Conservation (phyloP, 1,140 invertebrate species). For the honey bee (Apis mellifera) region DNA sequence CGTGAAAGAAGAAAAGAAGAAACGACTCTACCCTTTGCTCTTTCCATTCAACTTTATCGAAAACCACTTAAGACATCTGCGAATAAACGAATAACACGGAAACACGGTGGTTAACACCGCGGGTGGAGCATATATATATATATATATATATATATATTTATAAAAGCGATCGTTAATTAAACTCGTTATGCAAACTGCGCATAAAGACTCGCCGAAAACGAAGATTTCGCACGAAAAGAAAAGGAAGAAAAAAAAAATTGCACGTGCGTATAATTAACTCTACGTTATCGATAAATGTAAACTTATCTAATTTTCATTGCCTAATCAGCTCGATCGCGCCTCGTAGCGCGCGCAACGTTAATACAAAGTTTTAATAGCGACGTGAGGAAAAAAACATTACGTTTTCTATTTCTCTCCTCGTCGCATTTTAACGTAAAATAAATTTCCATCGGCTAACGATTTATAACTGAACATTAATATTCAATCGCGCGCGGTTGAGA, state of each 20-base stretch:
- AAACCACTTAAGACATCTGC: slow-evolving; percentile 28
- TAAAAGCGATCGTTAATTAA: slow-evolving; percentile 50
- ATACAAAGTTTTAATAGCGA: no score
- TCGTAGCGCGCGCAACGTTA: no score
- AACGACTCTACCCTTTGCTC: slow-evolving; percentile 43
- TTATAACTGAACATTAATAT: neutral
- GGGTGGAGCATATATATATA: no score
- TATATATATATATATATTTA: no score
- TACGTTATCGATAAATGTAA: no score
- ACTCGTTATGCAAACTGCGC: slow-evolving; percentile 36
- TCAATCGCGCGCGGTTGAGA: neutral
- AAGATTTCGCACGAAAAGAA: neutral
- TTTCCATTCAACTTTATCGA: slow-evolving; percentile 17
- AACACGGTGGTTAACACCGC: slow-evolving; percentile 19
- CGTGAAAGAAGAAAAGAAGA: neutral
- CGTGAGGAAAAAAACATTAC: neutral
- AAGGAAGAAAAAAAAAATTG: neutral
- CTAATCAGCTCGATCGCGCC: neutral
- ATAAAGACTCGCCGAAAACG: neutral
- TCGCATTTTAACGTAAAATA: neutral
- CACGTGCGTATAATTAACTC: neutral
- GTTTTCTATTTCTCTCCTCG: neutral
- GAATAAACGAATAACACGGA: neutral
- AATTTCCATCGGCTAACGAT: neutral
- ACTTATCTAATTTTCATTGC: no score